Conservation (phyloP, 2,797 vertebrate species). For the Columba guinea region DNA sequence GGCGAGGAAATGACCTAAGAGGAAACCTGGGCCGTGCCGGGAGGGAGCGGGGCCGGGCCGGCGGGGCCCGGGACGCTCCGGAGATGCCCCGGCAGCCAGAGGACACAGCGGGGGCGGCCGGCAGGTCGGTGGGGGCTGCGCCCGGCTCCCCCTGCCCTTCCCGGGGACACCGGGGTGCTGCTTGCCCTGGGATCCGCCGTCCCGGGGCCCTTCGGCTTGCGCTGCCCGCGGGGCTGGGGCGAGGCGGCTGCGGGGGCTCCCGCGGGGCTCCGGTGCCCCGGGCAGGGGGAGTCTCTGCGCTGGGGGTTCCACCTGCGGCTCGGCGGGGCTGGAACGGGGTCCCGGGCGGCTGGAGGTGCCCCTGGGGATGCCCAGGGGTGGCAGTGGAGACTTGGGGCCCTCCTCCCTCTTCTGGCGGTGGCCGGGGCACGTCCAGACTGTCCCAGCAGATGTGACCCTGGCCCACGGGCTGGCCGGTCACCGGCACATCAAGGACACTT, state of each 20-base stretch:
- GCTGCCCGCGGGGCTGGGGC: not conserved
- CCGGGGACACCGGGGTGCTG: not conserved
- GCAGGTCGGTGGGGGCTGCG: constrained; percentile 33
- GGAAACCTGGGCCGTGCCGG: constrained; percentile 46
- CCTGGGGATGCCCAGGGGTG: too few species aligned
- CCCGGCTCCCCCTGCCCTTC: not conserved
- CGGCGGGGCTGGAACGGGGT: not conserved
- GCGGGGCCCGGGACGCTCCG: not conserved
- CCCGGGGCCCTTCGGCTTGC: not conserved
- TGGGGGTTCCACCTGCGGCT: not conserved
- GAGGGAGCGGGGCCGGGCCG: not conserved
- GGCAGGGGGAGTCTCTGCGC: not conserved
- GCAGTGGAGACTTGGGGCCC: not conserved
- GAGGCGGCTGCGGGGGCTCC: not conserved
- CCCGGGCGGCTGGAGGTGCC: too few species aligned
- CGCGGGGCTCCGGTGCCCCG: not conserved
- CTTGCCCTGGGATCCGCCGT: not conserved
- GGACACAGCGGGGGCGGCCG: not conserved
- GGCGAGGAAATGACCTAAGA: constrained; percentile 73
- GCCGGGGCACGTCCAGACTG: not conserved
- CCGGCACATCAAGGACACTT: not conserved
- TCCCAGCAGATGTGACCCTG: not conserved
- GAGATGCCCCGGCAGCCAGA: not conserved
- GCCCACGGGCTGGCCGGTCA: not conserved
- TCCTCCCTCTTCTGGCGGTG: too few species aligned